Conservation (phyloP, 2,797 vertebrate genomes). For the Sardinella longiceps region DNA sequence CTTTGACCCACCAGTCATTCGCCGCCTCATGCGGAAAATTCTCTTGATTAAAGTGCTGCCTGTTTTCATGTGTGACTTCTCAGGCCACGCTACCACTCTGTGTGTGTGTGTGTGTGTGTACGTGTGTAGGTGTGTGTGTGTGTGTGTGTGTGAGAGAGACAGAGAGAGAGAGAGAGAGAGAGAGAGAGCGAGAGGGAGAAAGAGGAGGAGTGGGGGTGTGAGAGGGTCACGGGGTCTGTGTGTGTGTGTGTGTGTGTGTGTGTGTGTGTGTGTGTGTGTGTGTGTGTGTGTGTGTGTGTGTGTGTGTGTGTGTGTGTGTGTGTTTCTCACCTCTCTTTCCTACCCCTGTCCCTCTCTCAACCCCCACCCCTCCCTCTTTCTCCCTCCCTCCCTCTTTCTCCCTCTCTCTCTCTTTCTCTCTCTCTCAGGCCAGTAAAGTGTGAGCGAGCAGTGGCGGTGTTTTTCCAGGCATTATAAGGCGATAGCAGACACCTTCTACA, state of each 20-base stretch:
- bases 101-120: conserved; percentile 41
- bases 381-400: neutral
- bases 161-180: conserved; percentile 41
- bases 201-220: conserved; percentile 26
- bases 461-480: conserved; percentile 56
- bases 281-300: neutral
- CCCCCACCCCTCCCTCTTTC: neutral
- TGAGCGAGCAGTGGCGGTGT: conserved; percentile 3
- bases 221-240: conserved; percentile 27
- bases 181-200: conserved; percentile 30
- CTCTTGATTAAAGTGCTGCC: conserved; percentile 75
- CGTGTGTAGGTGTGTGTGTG: conserved; percentile 36
- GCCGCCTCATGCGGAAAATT: conserved; percentile 82
- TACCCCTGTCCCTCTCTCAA: neutral
- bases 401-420: conserved; percentile 20
- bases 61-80: conserved; percentile 58
- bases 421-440: conserved; percentile 6
- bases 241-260: neutral
- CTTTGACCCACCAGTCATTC: conserved; percentile 76
- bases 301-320: neutral
- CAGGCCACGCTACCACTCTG: neutral
- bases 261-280: neutral
- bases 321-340: conserved; percentile 25
- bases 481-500: conserved; percentile 63
- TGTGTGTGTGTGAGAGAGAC: conserved; percentile 14